phyloP scores from a whole-genome alignment of 2,113 vertebrate genomes.

The Ochotona princeps region DNA sequence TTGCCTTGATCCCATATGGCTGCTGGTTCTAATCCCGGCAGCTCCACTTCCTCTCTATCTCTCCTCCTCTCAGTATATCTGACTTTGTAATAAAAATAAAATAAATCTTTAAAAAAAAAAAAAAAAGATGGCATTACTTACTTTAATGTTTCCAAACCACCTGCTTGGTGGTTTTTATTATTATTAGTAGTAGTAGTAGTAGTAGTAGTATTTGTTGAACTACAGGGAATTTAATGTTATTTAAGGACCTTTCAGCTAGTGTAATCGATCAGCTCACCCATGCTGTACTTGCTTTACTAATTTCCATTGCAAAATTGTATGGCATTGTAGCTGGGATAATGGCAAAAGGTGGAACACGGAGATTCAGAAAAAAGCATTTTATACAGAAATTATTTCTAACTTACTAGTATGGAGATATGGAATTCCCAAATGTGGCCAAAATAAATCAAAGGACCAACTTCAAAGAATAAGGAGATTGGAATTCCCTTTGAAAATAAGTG shows the following conservation, averaged over 20 bases:
- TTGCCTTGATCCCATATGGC: too few species aligned
- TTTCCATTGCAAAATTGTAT: not conserved
- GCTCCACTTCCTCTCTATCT: too few species aligned
- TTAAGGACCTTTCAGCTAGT: not conserved
- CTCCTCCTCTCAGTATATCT: too few species aligned
- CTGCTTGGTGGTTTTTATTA: not conserved
- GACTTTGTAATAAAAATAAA: too few species aligned
- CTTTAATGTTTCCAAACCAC: slow-evolving; percentile 6
- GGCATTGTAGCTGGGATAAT: not conserved
- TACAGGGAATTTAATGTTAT: slow-evolving; percentile 28
- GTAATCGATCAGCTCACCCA: not conserved
- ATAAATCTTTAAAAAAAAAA: too few species aligned
- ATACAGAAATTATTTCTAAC: slow-evolving; percentile 16
- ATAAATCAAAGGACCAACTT: not conserved
- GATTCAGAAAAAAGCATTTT: slow-evolving; percentile 21
- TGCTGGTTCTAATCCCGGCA: too few species aligned
- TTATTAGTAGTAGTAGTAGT: too few species aligned
- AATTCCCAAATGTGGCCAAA: slow-evolving; percentile 8
- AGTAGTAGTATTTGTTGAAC: slow-evolving; percentile 48
- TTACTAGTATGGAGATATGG: not conserved
- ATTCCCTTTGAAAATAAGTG: slow-evolving; percentile 26
- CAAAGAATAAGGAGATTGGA: slow-evolving; percentile 28
- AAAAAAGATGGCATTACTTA: not conserved
- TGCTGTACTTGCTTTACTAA: not conserved
- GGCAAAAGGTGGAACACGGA: slow-evolving; percentile 9